Conservation (phyloP, 2,888 invertebrate species). For the Kuschelorhynchus macadamiae region DNA sequence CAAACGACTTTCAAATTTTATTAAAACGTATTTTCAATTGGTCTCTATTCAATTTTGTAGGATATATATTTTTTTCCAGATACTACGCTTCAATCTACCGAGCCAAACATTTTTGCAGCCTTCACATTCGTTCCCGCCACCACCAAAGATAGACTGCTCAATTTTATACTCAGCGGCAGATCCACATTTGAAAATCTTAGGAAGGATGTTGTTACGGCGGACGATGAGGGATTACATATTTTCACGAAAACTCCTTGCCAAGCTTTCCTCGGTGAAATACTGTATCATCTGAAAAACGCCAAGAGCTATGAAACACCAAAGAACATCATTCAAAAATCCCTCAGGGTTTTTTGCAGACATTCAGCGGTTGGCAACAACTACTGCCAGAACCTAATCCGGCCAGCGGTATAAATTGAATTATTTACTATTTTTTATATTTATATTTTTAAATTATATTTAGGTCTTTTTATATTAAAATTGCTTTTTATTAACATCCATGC, state of each 20-base stretch:
- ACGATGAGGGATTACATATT: conserved; percentile 66
- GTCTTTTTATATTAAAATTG: no score
- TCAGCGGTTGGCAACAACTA: conserved; percentile 60
- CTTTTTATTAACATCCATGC: no score
- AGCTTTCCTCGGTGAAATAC: conserved; percentile 66
- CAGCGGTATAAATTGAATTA: conserved; percentile 12
- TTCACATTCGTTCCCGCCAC: background rate
- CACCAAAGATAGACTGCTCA: conserved; percentile 39
- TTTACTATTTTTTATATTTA: no score
- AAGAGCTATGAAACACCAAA: conserved; percentile 51
- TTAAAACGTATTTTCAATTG: no score
- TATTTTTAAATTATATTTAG: no score
- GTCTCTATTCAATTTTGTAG: no score
- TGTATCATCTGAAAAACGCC: conserved; percentile 59
- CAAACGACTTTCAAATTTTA: no score
- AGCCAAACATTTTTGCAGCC: background rate
- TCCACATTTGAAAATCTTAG: conserved; percentile 56
- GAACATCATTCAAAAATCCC: conserved; percentile 57
- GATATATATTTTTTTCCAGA: no score
- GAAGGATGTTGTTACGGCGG: conserved; percentile 62
- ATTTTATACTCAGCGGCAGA: conserved; percentile 52
- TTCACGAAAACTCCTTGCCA: conserved; percentile 67
- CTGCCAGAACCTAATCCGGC: conserved; percentile 53
- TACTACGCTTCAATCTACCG: conserved; percentile 2
- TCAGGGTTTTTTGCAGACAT: conserved; percentile 62